Base-by-base conservation (phyloP, 2,888 invertebrate species). In the Dryobotodes eremita region DNA sequence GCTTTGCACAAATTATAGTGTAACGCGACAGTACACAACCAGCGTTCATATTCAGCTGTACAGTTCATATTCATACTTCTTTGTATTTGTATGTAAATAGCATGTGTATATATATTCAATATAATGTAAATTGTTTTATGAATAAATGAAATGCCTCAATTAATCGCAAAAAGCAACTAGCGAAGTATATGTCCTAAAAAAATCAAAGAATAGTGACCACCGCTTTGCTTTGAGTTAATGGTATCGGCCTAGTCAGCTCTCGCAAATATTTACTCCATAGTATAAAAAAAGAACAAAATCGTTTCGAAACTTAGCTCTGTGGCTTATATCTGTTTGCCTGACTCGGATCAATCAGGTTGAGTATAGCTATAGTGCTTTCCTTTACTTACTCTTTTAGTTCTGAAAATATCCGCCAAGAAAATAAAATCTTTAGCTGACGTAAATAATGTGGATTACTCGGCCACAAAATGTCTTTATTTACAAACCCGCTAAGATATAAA, bases 341-440 rank as follows among this genome's bases (percentile, higher is more conserved):
- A 66, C 11, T 83, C 8, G 11, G 42, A 84, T 64, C 85, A 84
- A 84, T 84, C 77, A 77, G 59, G n/a, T 26, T 64, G 23, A 80
- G 57, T 84, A 77, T 6, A 36, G 15, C 36, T 73, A 72, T 23
- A 42, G 42, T 50, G 8, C 11, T 59, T 59, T 11, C 36, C 15
- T 64, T 76, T 59, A 55, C 5, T 64, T 13, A 5, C 15, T 53
- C 46, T 61, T 69, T 80, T 69, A 53, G 23, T n/a, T 69, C 61
- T 10, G 15, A 61, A 61, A 55, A 61, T 46, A 64, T 31, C 26
- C 50, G 50, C 31, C 26, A 69, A 74, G 64, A 59, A 72, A 75
- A 75, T 31, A 80, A 84, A 80, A 71, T n/a, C n/a, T 68, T 77
- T 64, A 53, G 71, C 73, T 71, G 31, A 71, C 74, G n/a, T 68